These are phyloP conservation scores for Oreochromis aureus DNA, from an alignment of 2,113 vertebrate species.

Conservation along the genomic window DNA sequence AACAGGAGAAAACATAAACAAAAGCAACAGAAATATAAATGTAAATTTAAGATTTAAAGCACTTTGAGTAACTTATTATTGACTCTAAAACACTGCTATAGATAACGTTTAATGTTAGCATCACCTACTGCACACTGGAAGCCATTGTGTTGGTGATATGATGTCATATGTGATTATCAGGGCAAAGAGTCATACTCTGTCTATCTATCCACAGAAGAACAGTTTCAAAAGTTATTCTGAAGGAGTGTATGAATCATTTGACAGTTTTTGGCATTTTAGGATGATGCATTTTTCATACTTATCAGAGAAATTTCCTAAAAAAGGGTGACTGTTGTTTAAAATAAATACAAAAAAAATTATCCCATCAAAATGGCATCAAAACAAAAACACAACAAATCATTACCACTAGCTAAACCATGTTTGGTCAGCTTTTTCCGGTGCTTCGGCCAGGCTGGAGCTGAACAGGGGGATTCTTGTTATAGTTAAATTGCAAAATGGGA, in stretches of 20 bases:
- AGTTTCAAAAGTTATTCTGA: background rate
- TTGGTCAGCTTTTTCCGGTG: conserved; percentile 51
- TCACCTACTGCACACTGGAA: background rate
- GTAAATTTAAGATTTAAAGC: background rate
- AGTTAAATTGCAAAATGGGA: conserved; percentile 23
- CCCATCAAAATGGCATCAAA: background rate
- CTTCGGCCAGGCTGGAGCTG: background rate
- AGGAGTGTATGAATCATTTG: background rate
- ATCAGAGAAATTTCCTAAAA: background rate
- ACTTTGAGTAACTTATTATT: background rate
- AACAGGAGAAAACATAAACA: background rate
- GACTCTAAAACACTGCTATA: background rate
- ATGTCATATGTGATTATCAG: background rate
- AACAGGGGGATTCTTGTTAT: conserved; percentile 46
- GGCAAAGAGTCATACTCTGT: background rate
- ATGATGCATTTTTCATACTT: background rate
- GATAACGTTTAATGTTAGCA: background rate
- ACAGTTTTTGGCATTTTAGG: background rate
- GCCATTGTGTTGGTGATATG: background rate
- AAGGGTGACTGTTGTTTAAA: background rate
- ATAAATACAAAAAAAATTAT: background rate
- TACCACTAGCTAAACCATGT: conserved; percentile 31
- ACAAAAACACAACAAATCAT: background rate
- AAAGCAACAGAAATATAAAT: background rate
- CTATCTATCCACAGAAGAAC: background rate